Conservation (phyloP, 2,888 invertebrate species). For the Limnephilus marmoratus region DNA sequence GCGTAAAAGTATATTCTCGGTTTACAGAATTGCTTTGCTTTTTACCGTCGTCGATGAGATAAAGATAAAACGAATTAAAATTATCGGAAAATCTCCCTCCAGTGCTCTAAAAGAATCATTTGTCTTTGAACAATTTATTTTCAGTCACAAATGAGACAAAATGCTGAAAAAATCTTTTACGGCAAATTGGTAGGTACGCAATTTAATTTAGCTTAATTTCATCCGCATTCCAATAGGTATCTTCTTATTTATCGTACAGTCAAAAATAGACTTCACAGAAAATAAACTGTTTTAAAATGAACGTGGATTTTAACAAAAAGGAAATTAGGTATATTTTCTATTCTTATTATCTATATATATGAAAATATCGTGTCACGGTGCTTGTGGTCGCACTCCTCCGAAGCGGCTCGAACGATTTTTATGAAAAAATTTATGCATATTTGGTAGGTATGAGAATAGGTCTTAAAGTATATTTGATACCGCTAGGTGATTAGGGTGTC, state of each 20-base stretch:
- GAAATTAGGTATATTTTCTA: no score
- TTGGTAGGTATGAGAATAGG: no score
- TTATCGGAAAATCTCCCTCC: not conserved
- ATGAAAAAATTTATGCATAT: no score
- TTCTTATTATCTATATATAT: no score
- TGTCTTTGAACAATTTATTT: not conserved
- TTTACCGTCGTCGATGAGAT: conserved; percentile 20
- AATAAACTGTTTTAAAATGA: no score
- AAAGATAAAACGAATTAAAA: conserved; percentile 25
- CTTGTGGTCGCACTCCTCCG: no score
- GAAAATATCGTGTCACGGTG: no score
- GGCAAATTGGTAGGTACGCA: not conserved
- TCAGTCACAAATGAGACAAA: not conserved
- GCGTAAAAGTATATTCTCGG: not conserved
- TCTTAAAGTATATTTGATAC: no score
- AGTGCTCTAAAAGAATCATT: not conserved
- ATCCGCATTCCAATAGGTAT: not conserved
- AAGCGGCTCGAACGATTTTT: no score
- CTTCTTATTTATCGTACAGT: not conserved
- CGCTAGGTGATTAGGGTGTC: no score
- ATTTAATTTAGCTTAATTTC: not conserved
- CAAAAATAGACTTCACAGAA: not conserved
- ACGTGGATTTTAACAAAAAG: no score
- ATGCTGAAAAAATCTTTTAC: not conserved
- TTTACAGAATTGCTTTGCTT: not conserved